Conservation (phyloP, 2,113 vertebrate genomes). For the Astur gentilis region DNA sequence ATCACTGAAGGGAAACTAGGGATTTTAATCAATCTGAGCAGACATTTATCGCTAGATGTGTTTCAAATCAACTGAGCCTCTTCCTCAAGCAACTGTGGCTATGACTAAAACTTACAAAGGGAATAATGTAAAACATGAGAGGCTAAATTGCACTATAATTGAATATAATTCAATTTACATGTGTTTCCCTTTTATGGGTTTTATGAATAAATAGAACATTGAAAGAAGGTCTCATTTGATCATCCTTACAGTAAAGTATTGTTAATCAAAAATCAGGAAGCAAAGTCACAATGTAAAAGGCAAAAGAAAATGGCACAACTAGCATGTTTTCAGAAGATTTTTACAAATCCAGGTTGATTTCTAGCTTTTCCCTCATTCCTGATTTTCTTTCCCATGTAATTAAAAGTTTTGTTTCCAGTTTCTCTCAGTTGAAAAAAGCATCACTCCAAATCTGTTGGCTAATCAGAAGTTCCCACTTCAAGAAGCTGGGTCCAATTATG, state of each 20-base stretch:
- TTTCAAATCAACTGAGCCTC: not conserved
- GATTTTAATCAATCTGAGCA: conserved; percentile 17
- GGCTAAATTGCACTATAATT: not conserved
- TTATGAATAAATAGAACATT: not conserved
- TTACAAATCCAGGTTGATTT: not conserved
- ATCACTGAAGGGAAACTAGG: not conserved
- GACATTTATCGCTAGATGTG: not conserved
- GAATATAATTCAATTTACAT: not conserved
- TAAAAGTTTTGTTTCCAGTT: not conserved
- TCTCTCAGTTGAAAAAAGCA: not conserved
- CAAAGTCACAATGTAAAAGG: not conserved
- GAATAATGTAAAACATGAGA: not conserved
- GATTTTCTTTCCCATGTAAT: not conserved
- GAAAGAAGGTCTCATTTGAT: not conserved
- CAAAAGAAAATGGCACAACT: not conserved
- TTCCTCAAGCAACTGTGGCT: not conserved
- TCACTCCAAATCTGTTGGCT: not conserved
- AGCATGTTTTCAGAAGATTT: not conserved
- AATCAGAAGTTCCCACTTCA: not conserved
- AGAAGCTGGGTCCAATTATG: not conserved
- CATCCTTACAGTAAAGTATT: not conserved
- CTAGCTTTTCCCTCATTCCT: not conserved
- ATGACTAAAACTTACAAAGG: not conserved
- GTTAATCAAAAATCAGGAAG: not conserved
- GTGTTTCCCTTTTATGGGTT: not conserved